phyloP scores from a whole-genome alignment of 2,888 invertebrate genomes.

The Callimorpha dominula region DNA sequence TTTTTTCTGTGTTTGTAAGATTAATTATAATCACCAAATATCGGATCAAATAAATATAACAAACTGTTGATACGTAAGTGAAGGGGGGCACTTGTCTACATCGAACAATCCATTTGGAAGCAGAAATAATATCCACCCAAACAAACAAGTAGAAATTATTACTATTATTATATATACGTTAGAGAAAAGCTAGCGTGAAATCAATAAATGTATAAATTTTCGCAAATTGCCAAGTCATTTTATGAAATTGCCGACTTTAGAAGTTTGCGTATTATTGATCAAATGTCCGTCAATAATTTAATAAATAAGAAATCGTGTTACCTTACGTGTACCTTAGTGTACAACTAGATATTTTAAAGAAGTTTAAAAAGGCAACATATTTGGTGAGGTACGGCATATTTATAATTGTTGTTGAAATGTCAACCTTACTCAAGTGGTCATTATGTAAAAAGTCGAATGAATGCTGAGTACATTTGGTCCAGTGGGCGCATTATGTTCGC shows the following conservation, averaged over 20 bases:
- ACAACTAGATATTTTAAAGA: constrained; percentile 22
- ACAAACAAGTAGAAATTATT: constrained; percentile 9
- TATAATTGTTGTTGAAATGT: constrained; percentile 21
- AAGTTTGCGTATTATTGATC: constrained; percentile 3
- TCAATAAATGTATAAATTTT: constrained; percentile 15
- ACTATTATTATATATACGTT: too few relatives aligned
- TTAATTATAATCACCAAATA: background rate
- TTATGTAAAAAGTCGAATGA: constrained; percentile 36
- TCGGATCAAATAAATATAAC: background rate
- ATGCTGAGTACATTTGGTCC: constrained; percentile 34
- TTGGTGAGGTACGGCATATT: constrained; percentile 1
- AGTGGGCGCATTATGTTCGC: constrained; percentile 46
- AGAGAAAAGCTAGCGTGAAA: constrained; percentile 18
- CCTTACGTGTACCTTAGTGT: constrained; percentile 6
- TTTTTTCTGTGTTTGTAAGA: background rate
- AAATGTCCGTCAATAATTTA: constrained; percentile 30
- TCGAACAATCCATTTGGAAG: constrained; percentile 1
- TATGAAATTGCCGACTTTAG: constrained; percentile 2
- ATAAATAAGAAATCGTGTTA: constrained; percentile 22
- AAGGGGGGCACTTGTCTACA: background rate
- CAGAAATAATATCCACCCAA: constrained; percentile 11
- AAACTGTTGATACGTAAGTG: background rate
- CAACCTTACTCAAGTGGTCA: constrained; percentile 28
- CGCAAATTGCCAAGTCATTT: constrained; percentile 13
- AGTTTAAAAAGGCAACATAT: constrained; percentile 24